Percentiles rank a stretch among this genome's conserved stretches.
Conservation (phyloP, 2,113 vertebrate genomes). For the Ploceus nigricollis region DNA sequence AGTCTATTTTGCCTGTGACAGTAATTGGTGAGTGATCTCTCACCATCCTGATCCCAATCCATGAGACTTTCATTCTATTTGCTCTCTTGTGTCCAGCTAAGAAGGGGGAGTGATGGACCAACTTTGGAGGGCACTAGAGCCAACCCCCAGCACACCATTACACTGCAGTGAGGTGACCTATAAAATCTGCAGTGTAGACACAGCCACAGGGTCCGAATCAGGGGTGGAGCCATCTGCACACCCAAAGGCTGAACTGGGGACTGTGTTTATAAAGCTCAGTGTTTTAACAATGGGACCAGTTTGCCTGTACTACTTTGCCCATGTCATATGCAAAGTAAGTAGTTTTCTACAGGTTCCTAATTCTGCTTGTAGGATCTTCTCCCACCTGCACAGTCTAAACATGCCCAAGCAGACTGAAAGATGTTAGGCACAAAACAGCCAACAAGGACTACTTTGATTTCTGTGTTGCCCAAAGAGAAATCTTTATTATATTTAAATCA, state of each 20-base stretch:
- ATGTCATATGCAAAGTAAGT: background rate
- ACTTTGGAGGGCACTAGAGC: background rate
- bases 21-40: background rate
- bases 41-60: background rate
- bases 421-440: background rate
- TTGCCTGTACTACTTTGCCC: background rate
- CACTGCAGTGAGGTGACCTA: background rate
- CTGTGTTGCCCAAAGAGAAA: background rate
- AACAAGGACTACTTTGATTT: background rate
- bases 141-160: background rate
- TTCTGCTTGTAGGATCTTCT: background rate
- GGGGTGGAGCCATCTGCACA: background rate
- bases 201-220: background rate
- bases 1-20: background rate
- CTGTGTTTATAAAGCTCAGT: background rate
- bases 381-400: background rate
- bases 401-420: background rate
- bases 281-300: background rate
- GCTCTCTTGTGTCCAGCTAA: background rate
- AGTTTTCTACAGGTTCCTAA: background rate
- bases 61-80: background rate
- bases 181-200: background rate
- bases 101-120: background rate
- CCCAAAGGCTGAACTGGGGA: background rate
- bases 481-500: background rate